A percentile compares a stretch with the other conserved stretches of the same genome.
phyloP scores from a whole-genome alignment of 2,888 invertebrate species.

The Agriopis leucophaearia region DNA sequence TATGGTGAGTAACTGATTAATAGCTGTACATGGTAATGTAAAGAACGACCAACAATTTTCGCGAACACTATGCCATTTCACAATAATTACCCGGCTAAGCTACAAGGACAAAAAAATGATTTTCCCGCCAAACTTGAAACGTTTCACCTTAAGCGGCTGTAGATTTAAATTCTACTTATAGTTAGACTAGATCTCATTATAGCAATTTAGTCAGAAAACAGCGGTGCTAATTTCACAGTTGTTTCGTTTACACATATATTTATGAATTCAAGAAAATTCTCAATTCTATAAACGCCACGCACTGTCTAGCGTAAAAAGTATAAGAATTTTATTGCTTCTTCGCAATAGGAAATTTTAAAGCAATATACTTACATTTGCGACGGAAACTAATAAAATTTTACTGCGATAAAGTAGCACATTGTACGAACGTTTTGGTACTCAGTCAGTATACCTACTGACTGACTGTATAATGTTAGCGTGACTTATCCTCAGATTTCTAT shows the following conservation, averaged over 20 bases:
- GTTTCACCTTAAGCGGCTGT: too few species aligned
- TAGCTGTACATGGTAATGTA: too few species aligned
- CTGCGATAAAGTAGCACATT: constrained; percentile 13
- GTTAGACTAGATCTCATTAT: neutral
- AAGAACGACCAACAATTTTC: too few species aligned
- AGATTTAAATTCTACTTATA: too few species aligned
- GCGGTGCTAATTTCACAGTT: constrained; percentile 5
- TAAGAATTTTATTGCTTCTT: constrained; percentile 6
- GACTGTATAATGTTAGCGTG: constrained; percentile 31
- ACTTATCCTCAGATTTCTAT: constrained; percentile 37
- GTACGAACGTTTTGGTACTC: neutral
- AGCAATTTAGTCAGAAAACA: constrained; percentile 4
- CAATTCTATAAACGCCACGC: constrained; percentile 14
- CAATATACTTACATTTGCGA: neutral
- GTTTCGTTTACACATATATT: constrained; percentile 21
- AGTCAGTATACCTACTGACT: too few species aligned
- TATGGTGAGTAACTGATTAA: too few species aligned
- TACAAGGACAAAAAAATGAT: too few species aligned
- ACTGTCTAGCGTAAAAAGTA: neutral
- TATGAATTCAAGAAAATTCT: constrained; percentile 23
- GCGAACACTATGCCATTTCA: too few species aligned
- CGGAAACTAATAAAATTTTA: constrained; percentile 1
- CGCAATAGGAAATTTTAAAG: neutral
- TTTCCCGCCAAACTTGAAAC: too few species aligned
- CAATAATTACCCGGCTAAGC: too few species aligned